Evolutionary conservation across 92 coral and sea anemone genomes (phyloP).

Genomic region (Paramuricea clavata): DNA sequence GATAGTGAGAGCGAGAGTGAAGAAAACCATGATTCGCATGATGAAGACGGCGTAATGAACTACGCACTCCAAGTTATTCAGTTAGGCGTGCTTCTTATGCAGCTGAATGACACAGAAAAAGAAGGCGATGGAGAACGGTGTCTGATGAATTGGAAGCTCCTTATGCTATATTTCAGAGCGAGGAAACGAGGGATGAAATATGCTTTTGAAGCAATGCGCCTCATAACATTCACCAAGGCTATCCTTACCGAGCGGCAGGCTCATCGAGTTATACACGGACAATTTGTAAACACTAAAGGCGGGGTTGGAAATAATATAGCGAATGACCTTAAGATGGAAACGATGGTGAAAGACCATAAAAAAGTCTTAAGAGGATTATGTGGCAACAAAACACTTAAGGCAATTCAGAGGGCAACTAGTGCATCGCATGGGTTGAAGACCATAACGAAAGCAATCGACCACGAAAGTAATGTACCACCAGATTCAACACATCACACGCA

Average conservation of each 20-base stretch:
- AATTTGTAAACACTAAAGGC: conserved; percentile 7
- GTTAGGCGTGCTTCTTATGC: conserved; percentile 64
- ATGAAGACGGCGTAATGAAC: conserved; percentile 54
- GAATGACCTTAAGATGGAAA: conserved; percentile 53
- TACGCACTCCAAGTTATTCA: conserved; percentile 61
- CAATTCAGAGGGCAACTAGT: conserved; percentile 8
- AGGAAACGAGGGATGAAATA: conserved; percentile 60
- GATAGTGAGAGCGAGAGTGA: no score
- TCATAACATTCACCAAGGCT: conserved; percentile 64
- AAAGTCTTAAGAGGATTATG: conserved; percentile 55
- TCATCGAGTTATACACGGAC: not conserved
- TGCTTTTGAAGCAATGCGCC: conserved; percentile 73
- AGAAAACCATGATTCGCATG: not conserved
- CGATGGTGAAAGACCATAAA: conserved; percentile 16
- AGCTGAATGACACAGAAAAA: conserved; percentile 66
- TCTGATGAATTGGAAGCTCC: conserved; percentile 48
- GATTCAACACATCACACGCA: not conserved
- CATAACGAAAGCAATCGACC: conserved; percentile 37
- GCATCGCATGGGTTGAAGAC: conserved; percentile 42
- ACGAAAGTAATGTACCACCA: conserved; percentile 5
- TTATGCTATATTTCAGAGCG: conserved; percentile 70
- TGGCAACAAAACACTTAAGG: conserved; percentile 65
- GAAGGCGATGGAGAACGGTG: conserved; percentile 72
- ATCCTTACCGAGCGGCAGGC: conserved; percentile 48
- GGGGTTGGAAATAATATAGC: conserved; percentile 38